Evolutionary conservation across 2,888 invertebrate species (phyloP), one percentile per base, ranked within the genome.

Genomic region (Mechanitis mazaeus): DNA sequence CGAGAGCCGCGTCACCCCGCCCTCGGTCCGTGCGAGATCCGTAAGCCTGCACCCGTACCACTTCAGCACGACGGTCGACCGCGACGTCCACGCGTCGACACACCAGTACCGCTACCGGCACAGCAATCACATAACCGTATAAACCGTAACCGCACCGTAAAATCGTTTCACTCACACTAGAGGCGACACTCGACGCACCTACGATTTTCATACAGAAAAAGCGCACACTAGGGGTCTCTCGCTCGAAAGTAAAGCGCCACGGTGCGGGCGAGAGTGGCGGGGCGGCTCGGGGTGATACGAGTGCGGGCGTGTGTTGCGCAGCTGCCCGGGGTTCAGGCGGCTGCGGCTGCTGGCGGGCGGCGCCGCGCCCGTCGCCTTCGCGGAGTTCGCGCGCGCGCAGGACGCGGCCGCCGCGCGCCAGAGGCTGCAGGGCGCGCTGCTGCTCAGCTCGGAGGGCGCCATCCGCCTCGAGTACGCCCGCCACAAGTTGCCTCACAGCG

Each of bases 381-480:
- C 98, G 91, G 98, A 99, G 92, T 99, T 97, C 92, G 94, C 95
- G 92, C 97, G 96, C 92, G 93, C 97, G 79, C 92, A 94, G 79
- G 96, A 95, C 90, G 98, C 99, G 80, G 93, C 95, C 83, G 94
- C 95, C 81, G 98, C 98, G 79, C 94, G 98, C 95, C 94, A 94
- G 82, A 94, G 96, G 80, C 94, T 99, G 79, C 98, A 99, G 91
- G 98, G 98, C 86, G 96, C 97, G 87, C 95, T 96, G 91, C 94
- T 98, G 81, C 94, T 97, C 87, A 97, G 97, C 88, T 98, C 98
- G 74, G 96, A 98, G 87, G 98, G 98, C 77, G 97, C 98, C 84
- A 97, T 99, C 88, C 95, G 98, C 88, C 98, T 99, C 91, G 98
- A 99, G 93, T 99, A 96, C 93, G 98, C 98, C 90, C 97, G 97